Conservation (phyloP, 1,140 invertebrate species). For the Anastrepha ludens region DNA sequence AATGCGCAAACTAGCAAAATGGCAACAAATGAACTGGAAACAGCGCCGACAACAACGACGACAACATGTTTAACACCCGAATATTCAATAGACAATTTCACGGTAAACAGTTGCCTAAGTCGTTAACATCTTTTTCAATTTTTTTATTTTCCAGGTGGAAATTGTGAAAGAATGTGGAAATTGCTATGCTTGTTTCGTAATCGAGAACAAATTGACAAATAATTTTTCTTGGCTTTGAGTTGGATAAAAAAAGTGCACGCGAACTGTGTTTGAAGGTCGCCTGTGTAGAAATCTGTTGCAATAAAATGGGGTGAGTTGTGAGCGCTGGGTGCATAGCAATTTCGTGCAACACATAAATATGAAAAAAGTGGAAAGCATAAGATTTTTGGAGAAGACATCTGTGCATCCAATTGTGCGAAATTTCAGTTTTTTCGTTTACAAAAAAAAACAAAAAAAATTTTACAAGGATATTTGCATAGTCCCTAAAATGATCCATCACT, state of each 20-base stretch:
- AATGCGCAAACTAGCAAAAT: conserved; percentile 48
- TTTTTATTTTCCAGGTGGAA: neutral
- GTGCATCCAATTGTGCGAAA: no score
- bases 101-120: conserved; percentile 21
- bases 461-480: no score
- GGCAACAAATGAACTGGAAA: conserved; percentile 52
- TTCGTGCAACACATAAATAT: no score
- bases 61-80: neutral
- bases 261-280: neutral
- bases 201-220: conserved; percentile 34
- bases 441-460: no score
- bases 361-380: no score
- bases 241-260: neutral
- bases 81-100: conserved; percentile 20
- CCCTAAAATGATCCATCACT: no score
- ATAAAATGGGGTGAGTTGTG: no score
- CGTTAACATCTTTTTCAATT: conserved; percentile 12
- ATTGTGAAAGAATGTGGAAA: conserved; percentile 19
- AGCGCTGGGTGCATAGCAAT: no score
- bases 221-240: conserved; percentile 48
- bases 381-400: no score
- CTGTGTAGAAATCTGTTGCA: neutral
- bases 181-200: conserved; percentile 14
- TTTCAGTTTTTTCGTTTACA: no score
- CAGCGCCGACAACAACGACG: neutral